Conservation (phyloP, 2,113 vertebrate genomes). For the Mobula hypostoma region DNA sequence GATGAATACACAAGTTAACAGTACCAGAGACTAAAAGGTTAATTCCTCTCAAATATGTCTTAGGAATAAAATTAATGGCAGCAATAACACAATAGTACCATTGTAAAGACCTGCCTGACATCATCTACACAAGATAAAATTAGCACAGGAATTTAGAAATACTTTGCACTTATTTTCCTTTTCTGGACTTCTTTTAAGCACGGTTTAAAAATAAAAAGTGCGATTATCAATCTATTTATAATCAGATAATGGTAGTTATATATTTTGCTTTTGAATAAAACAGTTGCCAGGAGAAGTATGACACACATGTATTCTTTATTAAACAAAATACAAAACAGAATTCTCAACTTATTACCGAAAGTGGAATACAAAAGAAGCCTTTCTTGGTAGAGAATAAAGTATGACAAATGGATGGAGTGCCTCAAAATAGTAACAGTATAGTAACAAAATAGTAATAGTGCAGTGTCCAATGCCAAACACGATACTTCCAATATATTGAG, state of each 20-base stretch:
- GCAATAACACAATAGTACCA: background rate
- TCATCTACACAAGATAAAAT: background rate
- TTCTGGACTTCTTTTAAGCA: too few relatives aligned
- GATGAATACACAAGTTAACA: too few relatives aligned
- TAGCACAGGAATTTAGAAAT: background rate
- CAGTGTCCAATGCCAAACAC: background rate
- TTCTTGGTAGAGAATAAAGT: background rate
- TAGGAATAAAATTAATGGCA: background rate
- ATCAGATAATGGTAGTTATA: background rate
- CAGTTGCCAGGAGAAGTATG: background rate
- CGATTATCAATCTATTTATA: background rate
- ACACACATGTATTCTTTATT: background rate
- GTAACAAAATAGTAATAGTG: background rate
- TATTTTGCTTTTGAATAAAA: background rate
- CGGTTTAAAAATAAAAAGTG: background rate
- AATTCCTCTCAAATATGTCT: background rate
- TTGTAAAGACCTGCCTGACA: background rate
- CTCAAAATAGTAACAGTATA: background rate
- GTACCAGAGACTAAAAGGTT: too few relatives aligned
- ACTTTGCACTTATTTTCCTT: background rate
- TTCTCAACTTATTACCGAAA: background rate
- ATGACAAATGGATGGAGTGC: background rate
- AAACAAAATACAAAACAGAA: background rate
- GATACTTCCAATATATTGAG: background rate
- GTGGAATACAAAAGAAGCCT: background rate